These are phyloP conservation scores for Aurelia coerulea DNA, from an alignment of 30 jellyfish, hydroid and myxozoan species.

Conservation along the genomic window DNA sequence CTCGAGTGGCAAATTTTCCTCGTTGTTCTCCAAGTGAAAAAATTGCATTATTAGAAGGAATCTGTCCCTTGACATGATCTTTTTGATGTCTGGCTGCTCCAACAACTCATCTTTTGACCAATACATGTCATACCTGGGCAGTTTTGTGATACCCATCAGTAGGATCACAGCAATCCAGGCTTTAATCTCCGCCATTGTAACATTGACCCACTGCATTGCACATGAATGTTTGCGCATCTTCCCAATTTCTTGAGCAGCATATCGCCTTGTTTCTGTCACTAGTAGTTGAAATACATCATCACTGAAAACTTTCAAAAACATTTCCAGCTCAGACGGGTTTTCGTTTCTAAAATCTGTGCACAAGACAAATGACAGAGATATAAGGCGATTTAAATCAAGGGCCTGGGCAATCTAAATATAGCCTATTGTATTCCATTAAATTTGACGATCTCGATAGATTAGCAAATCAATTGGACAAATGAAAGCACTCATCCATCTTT, in stretches of 20 bases:
- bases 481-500: too few relatives aligned
- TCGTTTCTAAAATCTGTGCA: not conserved
- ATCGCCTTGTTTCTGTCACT: slow-evolving; percentile 7
- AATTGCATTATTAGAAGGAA: too few relatives aligned
- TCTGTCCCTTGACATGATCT: too few relatives aligned
- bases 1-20: too few relatives aligned
- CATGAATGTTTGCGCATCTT: not conserved
- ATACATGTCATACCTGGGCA: slow-evolving; percentile 2
- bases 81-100: not conserved
- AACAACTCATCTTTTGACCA: not conserved
- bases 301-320: slow-evolving; percentile 4
- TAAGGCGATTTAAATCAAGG: too few relatives aligned
- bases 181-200: slow-evolving; percentile 9
- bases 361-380: too few relatives aligned
- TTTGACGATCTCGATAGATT: too few relatives aligned
- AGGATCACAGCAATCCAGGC: slow-evolving; percentile 4
- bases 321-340: not conserved
- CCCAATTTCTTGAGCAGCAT: slow-evolving; percentile 2
- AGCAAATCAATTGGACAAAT: too few relatives aligned
- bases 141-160: not conserved
- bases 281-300: not conserved
- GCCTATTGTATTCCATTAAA: too few relatives aligned
- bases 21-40: not conserved
- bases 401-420: too few relatives aligned
- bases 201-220: not conserved